phyloP scores from a whole-genome alignment of 2,797 vertebrate genomes.

The Cephalopachus bancanus region DNA sequence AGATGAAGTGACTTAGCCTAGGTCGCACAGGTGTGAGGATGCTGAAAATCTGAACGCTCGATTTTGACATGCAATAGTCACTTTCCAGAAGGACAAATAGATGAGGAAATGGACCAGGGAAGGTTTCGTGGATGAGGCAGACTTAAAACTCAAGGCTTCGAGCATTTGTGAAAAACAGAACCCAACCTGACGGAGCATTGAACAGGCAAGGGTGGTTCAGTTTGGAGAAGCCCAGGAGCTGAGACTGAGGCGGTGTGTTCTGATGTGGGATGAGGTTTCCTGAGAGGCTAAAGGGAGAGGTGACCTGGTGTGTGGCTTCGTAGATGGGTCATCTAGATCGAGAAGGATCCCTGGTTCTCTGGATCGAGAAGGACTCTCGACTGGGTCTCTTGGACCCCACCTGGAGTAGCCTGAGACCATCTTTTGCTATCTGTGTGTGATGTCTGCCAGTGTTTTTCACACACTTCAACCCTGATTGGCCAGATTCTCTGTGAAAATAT shows the following conservation, averaged over 20 bases:
- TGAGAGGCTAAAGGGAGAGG: not conserved
- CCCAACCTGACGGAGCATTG: not conserved
- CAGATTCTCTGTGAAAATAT: not conserved
- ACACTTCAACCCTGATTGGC: not conserved
- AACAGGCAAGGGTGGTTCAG: not conserved
- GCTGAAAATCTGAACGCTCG: not conserved
- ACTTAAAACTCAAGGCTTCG: not conserved
- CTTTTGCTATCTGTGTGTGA: not conserved
- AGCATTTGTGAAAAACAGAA: not conserved
- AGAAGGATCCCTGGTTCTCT: not conserved
- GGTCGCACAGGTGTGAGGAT: not conserved
- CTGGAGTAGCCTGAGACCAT: not conserved
- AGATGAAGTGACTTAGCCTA: not conserved
- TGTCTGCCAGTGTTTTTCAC: not conserved
- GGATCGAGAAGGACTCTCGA: not conserved
- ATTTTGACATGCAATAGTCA: not conserved
- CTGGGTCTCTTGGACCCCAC: not conserved
- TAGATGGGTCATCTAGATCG: not conserved
- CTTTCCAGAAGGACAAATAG: not conserved
- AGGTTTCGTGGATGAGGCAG: not conserved
- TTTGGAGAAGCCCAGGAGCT: not conserved
- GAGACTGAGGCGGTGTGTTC: not conserved
- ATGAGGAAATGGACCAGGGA: not conserved
- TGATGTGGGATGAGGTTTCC: fast-evolving
- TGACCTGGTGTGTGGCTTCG: not conserved